A percentile compares a stretch with the other conserved stretches of the same genome.
Conservation (phyloP, 2,797 vertebrate species). For the Alca torda region DNA sequence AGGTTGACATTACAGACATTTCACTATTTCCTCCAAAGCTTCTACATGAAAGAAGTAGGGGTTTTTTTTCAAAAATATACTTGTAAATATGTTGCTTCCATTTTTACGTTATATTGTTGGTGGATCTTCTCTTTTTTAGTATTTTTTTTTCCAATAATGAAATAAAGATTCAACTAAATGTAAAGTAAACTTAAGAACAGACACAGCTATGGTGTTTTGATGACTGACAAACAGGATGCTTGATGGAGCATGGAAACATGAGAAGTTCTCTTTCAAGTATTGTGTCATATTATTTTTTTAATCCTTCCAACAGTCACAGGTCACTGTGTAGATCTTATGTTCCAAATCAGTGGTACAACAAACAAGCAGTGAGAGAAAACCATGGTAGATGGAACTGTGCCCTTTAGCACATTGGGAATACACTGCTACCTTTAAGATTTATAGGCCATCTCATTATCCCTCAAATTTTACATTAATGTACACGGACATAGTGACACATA, state of each 20-base stretch:
- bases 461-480: not conserved
- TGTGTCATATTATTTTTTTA: not conserved
- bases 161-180: not conserved
- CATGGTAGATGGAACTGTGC: not conserved
- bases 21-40: not conserved
- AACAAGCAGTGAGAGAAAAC: not conserved
- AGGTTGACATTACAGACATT: not conserved
- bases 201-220: not conserved
- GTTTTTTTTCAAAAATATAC: not conserved
- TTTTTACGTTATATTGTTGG: not conserved
- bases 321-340: not conserved
- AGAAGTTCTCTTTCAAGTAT: not conserved
- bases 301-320: not conserved
- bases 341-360: not conserved
- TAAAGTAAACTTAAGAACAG: not conserved
- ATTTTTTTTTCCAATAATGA: not conserved
- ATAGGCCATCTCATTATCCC: not conserved
- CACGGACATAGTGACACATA: not conserved
- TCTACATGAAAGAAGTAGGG: not conserved
- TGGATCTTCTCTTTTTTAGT: not conserved
- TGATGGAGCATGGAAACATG: not conserved
- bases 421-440: not conserved
- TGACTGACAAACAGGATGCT: not conserved
- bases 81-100: not conserved
- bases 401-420: not conserved